A percentile compares a stretch with the other conserved stretches of the same genome.
Conservation (phyloP, 2,113 vertebrate genomes). For the Carollia perspicillata region DNA sequence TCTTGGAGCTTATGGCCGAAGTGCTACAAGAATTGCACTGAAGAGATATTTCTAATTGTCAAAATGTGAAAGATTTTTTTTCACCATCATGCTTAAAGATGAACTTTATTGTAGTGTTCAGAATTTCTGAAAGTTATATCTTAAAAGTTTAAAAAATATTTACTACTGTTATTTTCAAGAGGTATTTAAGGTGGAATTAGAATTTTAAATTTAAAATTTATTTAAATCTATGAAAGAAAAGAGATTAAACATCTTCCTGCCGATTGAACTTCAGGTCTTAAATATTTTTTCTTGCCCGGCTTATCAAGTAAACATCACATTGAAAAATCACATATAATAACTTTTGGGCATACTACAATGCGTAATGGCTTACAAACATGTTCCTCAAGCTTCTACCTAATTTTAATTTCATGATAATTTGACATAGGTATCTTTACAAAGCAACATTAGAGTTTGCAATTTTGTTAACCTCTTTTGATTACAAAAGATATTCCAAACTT, state of each 20-base stretch:
- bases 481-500: slow-evolving; percentile 33
- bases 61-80: neutral
- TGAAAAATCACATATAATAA: neutral
- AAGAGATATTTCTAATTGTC: neutral
- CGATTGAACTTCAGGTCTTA: neutral
- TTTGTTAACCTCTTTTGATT: slow-evolving; percentile 29
- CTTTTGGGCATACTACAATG: neutral
- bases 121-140: neutral
- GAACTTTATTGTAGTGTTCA: neutral
- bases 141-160: neutral
- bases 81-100: neutral
- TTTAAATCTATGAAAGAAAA: neutral
- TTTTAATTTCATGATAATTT: slow-evolving; percentile 44
- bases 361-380: neutral
- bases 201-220: slow-evolving; percentile 13
- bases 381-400: neutral
- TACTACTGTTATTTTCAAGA: slow-evolving; percentile 4
- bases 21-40: neutral
- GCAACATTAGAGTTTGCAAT: slow-evolving; percentile 8
- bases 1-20: neutral
- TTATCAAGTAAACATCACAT: neutral
- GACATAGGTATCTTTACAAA: neutral
- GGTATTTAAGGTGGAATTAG: neutral
- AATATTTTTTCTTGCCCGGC: slow-evolving; percentile 6
- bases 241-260: neutral